Conservation (phyloP, 2,797 vertebrate genomes). For the Spinus pinus region DNA sequence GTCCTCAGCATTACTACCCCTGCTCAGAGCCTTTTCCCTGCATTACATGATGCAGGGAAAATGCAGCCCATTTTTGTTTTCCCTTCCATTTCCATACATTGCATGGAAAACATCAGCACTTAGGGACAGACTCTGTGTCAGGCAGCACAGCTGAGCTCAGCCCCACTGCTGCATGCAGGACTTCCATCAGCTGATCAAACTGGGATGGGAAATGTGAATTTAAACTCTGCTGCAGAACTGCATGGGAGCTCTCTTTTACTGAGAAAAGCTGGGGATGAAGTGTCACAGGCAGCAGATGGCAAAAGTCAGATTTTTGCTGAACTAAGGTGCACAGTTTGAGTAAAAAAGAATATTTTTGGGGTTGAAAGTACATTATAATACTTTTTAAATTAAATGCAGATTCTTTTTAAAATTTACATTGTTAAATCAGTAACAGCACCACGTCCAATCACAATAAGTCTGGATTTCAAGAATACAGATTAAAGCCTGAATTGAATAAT, state of each 20-base stretch:
- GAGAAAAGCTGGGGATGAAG: neutral
- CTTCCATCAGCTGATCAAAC: neutral
- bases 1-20: neutral
- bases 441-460: neutral
- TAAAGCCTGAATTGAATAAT: slow-evolving; percentile 23
- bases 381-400: neutral
- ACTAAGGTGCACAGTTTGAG: neutral
- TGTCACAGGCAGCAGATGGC: neutral
- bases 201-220: neutral
- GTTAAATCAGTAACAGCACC: neutral
- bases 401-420: neutral
- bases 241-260: too few relatives aligned
- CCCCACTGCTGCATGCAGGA: neutral
- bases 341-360: neutral
- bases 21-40: neutral
- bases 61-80: neutral
- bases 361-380: neutral
- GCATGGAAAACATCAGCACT: neutral
- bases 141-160: neutral
- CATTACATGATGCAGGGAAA: neutral
- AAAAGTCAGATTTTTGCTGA: neutral
- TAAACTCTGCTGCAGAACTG: neutral
- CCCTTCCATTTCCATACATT: neutral
- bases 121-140: neutral
- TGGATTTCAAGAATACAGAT: neutral